phyloP scores from a whole-genome alignment of 1,140 invertebrate species.

The Ectropis grisescens region DNA sequence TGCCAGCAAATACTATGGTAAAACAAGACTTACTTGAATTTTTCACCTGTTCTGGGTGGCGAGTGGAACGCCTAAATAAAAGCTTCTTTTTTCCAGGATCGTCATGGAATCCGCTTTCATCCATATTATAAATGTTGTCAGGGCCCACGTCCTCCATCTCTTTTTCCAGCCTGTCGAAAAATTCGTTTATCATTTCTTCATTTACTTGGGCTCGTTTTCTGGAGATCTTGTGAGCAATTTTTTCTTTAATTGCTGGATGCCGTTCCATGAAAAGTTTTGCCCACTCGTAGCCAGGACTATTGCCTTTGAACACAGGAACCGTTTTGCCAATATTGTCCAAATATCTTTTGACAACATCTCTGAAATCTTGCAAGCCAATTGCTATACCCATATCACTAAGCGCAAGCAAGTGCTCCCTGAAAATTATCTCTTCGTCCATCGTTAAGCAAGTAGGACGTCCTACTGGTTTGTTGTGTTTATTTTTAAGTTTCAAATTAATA shows the following conservation, averaged over 20 bases:
- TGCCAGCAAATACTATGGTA: constrained; percentile 1
- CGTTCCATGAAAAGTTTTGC: constrained; percentile 8
- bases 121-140: constrained; percentile 15
- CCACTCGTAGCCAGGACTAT: constrained; percentile 11
- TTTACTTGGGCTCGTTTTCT: constrained; percentile 11
- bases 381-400: constrained; percentile 11
- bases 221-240: constrained; percentile 7
- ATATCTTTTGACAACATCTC: constrained; percentile 4
- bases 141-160: constrained; percentile 9
- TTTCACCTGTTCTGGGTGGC: constrained; percentile 6
- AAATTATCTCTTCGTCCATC: constrained; percentile 8
- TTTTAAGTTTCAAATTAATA: constrained; percentile 9
- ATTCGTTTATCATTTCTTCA: constrained; percentile 7
- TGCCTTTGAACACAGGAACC: constrained; percentile 9
- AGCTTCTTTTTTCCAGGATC: constrained; percentile 15
- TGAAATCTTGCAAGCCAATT: constrained; percentile 9
- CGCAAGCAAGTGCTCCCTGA: constrained; percentile 8
- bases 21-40: constrained; percentile 1
- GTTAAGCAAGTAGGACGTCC: constrained; percentile 6
- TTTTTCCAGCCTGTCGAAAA: constrained; percentile 10
- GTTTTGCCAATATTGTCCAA: constrained; percentile 7
- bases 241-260: constrained; percentile 8
- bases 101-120: constrained; percentile 15
- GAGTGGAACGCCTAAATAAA: constrained; percentile 5
- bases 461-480: constrained; percentile 12